Base-by-base conservation (phyloP, 2,797 vertebrate genomes). In the Agapornis canus region DNA sequence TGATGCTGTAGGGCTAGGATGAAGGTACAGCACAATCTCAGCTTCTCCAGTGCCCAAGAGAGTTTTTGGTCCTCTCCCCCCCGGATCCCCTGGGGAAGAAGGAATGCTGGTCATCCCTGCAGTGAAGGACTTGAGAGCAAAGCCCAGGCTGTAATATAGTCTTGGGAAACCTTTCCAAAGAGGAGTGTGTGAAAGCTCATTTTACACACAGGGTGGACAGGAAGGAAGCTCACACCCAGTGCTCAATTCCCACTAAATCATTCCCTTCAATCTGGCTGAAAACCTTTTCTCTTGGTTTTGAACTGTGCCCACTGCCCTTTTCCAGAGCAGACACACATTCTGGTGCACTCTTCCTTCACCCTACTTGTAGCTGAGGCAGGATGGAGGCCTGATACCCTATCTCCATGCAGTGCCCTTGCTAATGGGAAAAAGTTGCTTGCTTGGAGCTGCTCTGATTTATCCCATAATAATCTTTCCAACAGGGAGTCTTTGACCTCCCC, bases 181-280 rank as follows among this genome's bases (percentile, higher is more conserved):
- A n/a, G 9, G 25, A 84, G 25, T 10, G 0, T 11, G n/a, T 29
- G 56, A 70, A 57, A 20, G 8, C 76, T 27, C 14, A 11, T n/a
- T 83, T 82, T 45, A 54, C 7, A 63, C 45, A 16, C 32, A 32
- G 14, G 2, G 0, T 1, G 1, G 43, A 51, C 0, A 0, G 39
- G 17, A 77, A 29, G 32, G 26, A 75, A 52, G 26, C 69, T 75
- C 47, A 83, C 39, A 81, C 14, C 23, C 47, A 81, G 20, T 26
- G 45, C n/a, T 40, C 39, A 5, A 72, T 85, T 81, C 23, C 76
- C 57, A 65, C 26, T 8, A 42, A 85, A 71, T 37, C 15, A 31
- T 47, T n/a, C 16, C 25, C 9, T 80, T 61, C 68, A 35, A 31
- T 6, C 27, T 5, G 64, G 57, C 35, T 64, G 35, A 82, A 84